Percentiles rank a stretch among this genome's conserved stretches.
These are phyloP conservation scores for Euspilapteryx auroguttella DNA, from an alignment of 2,888 invertebrate species.

Conservation along the genomic window DNA sequence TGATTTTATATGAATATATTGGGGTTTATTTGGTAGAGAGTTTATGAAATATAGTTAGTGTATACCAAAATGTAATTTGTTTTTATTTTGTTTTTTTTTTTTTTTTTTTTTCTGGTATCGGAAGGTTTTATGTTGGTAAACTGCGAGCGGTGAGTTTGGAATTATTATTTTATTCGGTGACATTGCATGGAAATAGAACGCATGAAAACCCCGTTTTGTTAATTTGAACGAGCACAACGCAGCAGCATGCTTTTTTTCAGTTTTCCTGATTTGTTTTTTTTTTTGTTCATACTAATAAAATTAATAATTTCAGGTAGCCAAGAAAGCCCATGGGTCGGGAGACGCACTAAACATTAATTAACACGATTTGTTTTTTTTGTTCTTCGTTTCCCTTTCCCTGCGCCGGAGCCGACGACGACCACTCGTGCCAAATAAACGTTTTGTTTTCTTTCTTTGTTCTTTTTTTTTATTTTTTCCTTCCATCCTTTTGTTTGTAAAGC, in stretches of 20 bases:
- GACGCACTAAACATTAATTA: slow-evolving; percentile 32
- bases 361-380: background rate
- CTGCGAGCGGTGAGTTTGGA: no score
- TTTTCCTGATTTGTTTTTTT: slow-evolving; percentile 24
- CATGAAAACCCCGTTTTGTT: no score
- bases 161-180: no score
- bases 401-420: slow-evolving; percentile 8
- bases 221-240: no score
- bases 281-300: slow-evolving; percentile 58
- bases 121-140: no score
- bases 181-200: no score
- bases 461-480: slow-evolving; percentile 45
- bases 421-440: slow-evolving; percentile 38
- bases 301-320: slow-evolving; percentile 59
- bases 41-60: slow-evolving; percentile 48
- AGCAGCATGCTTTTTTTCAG: no score
- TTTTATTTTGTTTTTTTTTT: no score
- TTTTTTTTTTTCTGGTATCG: no score
- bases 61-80: slow-evolving; percentile 20
- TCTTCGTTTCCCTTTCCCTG: background rate
- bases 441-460: slow-evolving; percentile 34
- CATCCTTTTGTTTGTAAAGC: no score
- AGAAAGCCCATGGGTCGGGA: slow-evolving; percentile 57
- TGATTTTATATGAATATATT: slow-evolving; percentile 63
- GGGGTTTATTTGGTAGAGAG: slow-evolving; percentile 60